Evolutionary conservation across 1,140 invertebrate genomes (phyloP), one percentile per base, ranked within the genome.

Genomic region (Drosophila ambigua): DNA sequence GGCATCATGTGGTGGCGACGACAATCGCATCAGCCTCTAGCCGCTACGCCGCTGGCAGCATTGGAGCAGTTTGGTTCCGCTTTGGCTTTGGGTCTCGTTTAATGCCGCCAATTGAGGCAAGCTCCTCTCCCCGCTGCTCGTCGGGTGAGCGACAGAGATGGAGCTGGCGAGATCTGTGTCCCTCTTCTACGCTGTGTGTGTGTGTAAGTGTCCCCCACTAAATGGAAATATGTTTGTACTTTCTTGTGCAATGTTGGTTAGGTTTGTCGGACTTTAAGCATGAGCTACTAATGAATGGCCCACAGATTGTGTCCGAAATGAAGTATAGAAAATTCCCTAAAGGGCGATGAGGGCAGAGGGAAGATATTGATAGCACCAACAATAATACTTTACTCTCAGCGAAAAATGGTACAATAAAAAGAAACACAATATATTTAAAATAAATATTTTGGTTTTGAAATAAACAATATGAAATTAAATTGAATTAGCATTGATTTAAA

Each of bases 61-160:
- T 61, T 50, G 67, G 51, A 39, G 45, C 67, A 45, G 53, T 71
- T 53, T 62, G 66, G 66, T 72, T 71, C 74, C 39, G 44, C 41
- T 64, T 79, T 62, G 31, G 45, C 20, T 60, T 59, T 55, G 61
- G 73, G 82, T 60, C 68, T 81, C 59, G 73, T 78, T 81, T 72
- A 73, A 85, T 81, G 77, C 80, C 77, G 84, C 79, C 85, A 80
- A 89, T 88, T 89, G 83, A 84, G 75, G 77, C 35, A 71, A 84
- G 72, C 49, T 62, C 71, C 53, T 54, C 35, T 39, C 11, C 35
- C 7, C 55, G 45, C 52, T 63, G 58, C 60, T 44, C 67, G 65
- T 68, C 73, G 68, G 72, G 65, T 64, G 67, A 73, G 66, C 51
- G 48, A 67, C 63, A 45, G 60, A 76, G 75, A 73, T 84, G 75